Percentiles rank a stretch among this genome's conserved stretches.
These are phyloP conservation scores for Melinopterus prodromus DNA, from an alignment of 2,888 invertebrate species.

Conservation along the genomic window DNA sequence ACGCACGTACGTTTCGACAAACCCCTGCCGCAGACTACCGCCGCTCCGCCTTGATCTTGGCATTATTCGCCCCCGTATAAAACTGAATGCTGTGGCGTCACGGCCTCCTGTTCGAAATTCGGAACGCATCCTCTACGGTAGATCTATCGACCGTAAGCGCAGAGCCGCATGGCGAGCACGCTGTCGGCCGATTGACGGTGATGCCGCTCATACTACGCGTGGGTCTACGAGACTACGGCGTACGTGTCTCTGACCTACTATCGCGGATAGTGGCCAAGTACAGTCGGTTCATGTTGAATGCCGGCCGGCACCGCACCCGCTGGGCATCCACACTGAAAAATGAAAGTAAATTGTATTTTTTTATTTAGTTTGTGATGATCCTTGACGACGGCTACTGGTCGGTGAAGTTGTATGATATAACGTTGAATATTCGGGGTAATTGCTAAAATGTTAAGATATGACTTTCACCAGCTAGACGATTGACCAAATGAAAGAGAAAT, in stretches of 20 bases:
- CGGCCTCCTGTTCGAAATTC: background rate
- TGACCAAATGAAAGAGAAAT: background rate
- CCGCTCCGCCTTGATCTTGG: background rate
- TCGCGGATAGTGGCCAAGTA: conserved; percentile 4
- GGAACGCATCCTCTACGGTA: background rate
- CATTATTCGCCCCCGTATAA: background rate
- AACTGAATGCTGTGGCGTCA: background rate
- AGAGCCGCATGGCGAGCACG: background rate
- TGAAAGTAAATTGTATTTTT: background rate
- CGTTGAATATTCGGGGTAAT: background rate
- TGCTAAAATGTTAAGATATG: background rate
- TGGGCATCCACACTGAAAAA: background rate
- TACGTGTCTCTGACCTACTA: background rate
- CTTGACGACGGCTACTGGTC: background rate
- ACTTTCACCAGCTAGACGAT: background rate
- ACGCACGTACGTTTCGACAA: background rate
- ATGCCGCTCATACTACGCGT: background rate
- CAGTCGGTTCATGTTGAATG: background rate
- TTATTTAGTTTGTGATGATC: background rate
- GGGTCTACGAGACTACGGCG: background rate
- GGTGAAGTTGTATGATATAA: background rate
- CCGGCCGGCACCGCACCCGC: background rate
- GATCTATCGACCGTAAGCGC: background rate
- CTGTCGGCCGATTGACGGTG: background rate
- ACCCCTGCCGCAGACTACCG: background rate